These are phyloP conservation scores for Pristionchus mayeri DNA, from an alignment of 2,888 invertebrate genomes.

Conservation along the genomic window DNA sequence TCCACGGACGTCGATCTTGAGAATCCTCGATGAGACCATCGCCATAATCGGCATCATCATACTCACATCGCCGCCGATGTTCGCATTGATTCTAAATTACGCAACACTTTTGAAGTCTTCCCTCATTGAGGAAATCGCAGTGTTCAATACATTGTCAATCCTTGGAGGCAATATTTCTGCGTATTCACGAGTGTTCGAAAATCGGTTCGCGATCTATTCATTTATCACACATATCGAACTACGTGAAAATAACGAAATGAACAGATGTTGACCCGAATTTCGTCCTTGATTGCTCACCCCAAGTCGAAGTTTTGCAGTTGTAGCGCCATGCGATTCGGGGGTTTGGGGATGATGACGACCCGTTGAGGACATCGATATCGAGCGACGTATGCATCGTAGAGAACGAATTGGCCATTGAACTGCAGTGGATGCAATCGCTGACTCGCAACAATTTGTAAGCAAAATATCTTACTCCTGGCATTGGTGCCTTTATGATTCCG, in stretches of 20 bases:
- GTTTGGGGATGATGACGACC: constrained; percentile 69
- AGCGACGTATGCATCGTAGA: constrained; percentile 73
- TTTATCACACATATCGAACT: too few relatives aligned
- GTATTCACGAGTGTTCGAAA: too few relatives aligned
- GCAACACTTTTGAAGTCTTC: too few relatives aligned
- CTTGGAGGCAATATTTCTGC: too few relatives aligned
- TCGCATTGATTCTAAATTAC: not conserved
- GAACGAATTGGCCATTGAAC: constrained; percentile 70
- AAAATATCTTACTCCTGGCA: too few relatives aligned
- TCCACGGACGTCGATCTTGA: not conserved
- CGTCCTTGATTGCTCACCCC: constrained; percentile 57
- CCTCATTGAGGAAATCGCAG: too few relatives aligned
- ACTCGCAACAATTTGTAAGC: too few relatives aligned
- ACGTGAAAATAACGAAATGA: not conserved
- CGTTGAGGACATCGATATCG: constrained; percentile 72
- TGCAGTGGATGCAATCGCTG: constrained; percentile 44
- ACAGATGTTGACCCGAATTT: too few relatives aligned
- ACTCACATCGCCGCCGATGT: not conserved
- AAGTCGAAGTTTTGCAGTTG: constrained; percentile 73
- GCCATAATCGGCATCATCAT: not conserved
- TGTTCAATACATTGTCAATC: too few relatives aligned
- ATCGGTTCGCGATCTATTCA: too few relatives aligned
- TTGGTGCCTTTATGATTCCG: constrained; percentile 62
- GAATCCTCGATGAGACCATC: not conserved
- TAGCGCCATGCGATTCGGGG: constrained; percentile 71